A percentile compares a stretch with the other conserved stretches of the same genome.
Evolutionary conservation across 1,140 invertebrate genomes (phyloP).

Genomic region (Drosophila tsacasi): DNA sequence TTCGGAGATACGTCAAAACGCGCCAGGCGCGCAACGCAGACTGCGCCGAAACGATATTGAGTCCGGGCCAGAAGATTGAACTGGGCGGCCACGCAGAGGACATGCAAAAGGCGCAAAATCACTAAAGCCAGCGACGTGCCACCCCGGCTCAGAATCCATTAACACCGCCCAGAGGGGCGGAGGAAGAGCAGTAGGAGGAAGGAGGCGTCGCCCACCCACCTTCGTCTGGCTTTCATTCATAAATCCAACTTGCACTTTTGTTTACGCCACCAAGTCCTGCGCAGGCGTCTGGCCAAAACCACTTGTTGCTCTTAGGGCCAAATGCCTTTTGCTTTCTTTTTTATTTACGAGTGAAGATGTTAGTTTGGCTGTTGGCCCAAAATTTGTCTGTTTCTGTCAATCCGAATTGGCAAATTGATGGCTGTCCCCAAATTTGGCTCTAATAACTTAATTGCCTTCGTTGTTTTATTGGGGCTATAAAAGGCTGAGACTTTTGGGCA

Average conservation of each 20-base stretch:
- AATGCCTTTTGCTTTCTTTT: conserved; percentile 1
- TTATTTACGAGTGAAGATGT: background rate
- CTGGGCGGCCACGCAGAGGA: conserved; percentile 46
- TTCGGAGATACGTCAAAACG: conserved; percentile 72
- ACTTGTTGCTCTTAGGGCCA: conserved; percentile 23
- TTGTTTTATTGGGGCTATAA: conserved; percentile 44
- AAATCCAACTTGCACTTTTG: conserved; percentile 64
- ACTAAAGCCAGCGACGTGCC: conserved; percentile 57
- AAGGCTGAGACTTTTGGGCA: conserved; percentile 12
- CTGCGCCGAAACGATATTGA: conserved; percentile 72
- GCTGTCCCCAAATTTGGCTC: conserved; percentile 47
- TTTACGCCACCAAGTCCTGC: conserved; percentile 62
- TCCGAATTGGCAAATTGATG: conserved; percentile 37
- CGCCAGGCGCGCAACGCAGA: conserved; percentile 84
- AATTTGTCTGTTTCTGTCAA: conserved; percentile 33
- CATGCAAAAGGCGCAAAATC: conserved; percentile 81
- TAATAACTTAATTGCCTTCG: conserved; percentile 58
- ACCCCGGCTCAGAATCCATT: conserved; percentile 68
- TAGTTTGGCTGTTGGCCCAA: conserved; percentile 9
- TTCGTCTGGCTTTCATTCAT: conserved; percentile 62
- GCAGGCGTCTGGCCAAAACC: conserved; percentile 44
- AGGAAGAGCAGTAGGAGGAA: background rate
- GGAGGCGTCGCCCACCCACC: conserved; percentile 3
- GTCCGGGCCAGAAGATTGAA: conserved; percentile 72
- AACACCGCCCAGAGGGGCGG: conserved; percentile 37